phyloP scores from a whole-genome alignment of 1,140 invertebrate genomes.

The Trichonephila clavata region DNA sequence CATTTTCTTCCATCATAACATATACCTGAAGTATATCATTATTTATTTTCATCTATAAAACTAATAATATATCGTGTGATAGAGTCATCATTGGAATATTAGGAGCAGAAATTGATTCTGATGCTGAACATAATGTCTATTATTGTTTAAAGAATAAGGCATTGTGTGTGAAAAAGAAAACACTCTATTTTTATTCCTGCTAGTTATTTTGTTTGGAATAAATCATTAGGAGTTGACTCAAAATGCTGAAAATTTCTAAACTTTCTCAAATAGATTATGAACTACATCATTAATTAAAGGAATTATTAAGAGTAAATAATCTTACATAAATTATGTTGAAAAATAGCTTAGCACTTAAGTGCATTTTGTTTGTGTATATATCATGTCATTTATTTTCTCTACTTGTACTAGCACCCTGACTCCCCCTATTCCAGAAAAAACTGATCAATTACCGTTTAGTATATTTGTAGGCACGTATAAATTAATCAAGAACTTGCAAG shows the following conservation, averaged over 20 bases:
- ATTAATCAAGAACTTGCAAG: background rate
- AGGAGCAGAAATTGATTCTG: no score
- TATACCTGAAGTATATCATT: no score
- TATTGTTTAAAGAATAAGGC: no score
- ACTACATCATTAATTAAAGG: background rate
- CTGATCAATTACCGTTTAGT: background rate
- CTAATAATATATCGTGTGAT: no score
- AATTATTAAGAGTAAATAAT: constrained; percentile 13
- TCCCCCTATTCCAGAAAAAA: background rate
- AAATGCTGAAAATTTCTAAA: background rate
- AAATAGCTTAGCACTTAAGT: background rate
- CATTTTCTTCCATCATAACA: no score
- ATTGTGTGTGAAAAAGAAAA: no score
- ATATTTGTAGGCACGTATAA: background rate
- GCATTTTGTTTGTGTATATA: background rate
- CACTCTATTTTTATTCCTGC: no score
- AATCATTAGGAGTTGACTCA: no score
- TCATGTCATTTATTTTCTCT: constrained; percentile 11
- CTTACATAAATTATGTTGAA: background rate
- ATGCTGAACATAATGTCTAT: no score
- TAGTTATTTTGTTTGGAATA: no score
- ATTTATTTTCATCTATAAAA: no score
- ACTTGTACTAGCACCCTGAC: background rate
- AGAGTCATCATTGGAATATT: no score
- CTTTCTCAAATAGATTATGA: background rate